These are phyloP conservation scores for Pleuronectes platessa DNA, from an alignment of 2,113 vertebrate species.

Conservation along the genomic window DNA sequence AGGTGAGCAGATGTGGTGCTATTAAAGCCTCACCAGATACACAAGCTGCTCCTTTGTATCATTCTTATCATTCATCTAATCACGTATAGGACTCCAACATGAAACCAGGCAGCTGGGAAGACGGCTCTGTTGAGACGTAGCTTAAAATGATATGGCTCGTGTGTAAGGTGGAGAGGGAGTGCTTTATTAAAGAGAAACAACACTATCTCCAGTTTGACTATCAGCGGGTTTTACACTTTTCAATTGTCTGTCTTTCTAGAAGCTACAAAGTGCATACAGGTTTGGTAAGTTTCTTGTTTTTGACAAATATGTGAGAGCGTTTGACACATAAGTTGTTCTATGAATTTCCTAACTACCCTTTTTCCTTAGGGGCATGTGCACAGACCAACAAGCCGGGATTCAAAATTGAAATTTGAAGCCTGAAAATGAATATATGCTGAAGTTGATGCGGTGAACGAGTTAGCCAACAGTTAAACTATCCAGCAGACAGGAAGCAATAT, in stretches of 20 bases:
- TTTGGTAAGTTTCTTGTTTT: no score
- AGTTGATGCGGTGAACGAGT: not conserved
- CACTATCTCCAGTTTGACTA: not conserved
- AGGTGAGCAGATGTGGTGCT: slow-evolving; percentile 70
- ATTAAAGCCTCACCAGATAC: slow-evolving; percentile 52
- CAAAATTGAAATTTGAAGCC: not conserved
- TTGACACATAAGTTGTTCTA: no score
- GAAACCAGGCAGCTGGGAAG: slow-evolving; percentile 24
- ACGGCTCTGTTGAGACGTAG: slow-evolving; percentile 26
- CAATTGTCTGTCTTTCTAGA: no score
- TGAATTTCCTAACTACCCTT: no score
- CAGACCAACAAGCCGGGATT: not conserved
- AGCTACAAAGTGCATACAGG: no score
- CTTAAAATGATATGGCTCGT: not conserved
- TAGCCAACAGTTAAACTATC: no score
- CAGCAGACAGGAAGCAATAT: not conserved
- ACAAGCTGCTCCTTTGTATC: slow-evolving; percentile 61
- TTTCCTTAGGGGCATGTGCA: not conserved
- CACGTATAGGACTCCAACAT: slow-evolving; percentile 4
- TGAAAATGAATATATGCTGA: not conserved
- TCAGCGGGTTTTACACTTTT: not conserved
- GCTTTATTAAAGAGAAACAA: slow-evolving; percentile 18
- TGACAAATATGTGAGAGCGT: no score
- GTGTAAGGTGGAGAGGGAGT: not conserved
- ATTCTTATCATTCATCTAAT: slow-evolving; percentile 46